These are phyloP conservation scores for Chrysolina haemoptera DNA, from an alignment of 2,888 invertebrate species.

Conservation along the genomic window DNA sequence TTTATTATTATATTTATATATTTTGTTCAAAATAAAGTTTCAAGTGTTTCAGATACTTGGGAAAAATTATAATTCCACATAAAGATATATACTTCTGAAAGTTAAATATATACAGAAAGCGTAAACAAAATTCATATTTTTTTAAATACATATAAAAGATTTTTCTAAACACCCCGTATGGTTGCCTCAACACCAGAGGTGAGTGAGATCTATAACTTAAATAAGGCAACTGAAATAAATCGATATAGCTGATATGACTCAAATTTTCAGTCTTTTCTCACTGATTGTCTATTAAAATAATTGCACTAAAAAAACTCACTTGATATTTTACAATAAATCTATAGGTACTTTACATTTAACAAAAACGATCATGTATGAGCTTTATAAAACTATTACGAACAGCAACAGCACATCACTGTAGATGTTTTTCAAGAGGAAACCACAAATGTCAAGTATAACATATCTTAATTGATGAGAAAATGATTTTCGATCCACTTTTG, in stretches of 20 bases:
- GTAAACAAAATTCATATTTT: background rate
- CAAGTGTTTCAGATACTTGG: background rate
- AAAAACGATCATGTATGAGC: background rate
- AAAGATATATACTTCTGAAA: conserved; percentile 7
- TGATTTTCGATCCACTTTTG: too few species aligned
- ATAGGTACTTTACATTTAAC: conserved; percentile 1
- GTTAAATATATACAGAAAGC: conserved; percentile 8
- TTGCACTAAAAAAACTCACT: conserved; percentile 26
- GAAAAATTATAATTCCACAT: background rate
- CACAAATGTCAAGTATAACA: background rate
- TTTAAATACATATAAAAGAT: background rate
- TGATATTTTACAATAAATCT: background rate
- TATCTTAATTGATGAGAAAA: background rate
- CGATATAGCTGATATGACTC: conserved; percentile 31
- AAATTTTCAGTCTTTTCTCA: conserved; percentile 36
- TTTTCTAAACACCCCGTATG: conserved; percentile 1
- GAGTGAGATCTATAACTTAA: conserved; percentile 16
- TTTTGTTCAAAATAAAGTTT: conserved; percentile 11
- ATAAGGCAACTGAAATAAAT: conserved; percentile 19
- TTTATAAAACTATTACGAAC: background rate
- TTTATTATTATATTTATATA: too few species aligned
- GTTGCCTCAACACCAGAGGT: background rate
- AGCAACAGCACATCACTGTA: background rate
- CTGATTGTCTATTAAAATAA: conserved; percentile 35
- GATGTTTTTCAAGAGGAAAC: conserved; percentile 5